Evolutionary conservation across 2,113 vertebrate genomes (phyloP).

Genomic region (Cryptomyrus ogoouensis): DNA sequence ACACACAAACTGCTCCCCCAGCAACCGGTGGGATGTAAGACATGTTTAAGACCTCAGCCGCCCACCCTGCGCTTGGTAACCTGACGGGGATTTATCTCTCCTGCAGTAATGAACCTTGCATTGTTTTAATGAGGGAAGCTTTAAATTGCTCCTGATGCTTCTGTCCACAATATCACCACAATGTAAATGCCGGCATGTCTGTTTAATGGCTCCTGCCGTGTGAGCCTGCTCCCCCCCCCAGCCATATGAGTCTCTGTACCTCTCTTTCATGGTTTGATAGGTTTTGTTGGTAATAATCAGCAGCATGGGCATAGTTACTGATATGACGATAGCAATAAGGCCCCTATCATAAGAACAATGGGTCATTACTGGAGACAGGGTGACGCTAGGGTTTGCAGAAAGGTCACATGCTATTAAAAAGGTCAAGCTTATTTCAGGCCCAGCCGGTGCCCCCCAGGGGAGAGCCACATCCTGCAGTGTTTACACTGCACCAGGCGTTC

Average conservation of each 20-base stretch:
- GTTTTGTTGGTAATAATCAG: neutral
- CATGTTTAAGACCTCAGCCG: constrained; percentile 26
- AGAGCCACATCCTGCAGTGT: constrained; percentile 15
- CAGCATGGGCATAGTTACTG: neutral
- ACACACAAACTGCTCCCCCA: neutral
- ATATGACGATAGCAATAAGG: neutral
- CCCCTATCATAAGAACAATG: constrained; percentile 6
- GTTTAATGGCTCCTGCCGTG: constrained; percentile 21
- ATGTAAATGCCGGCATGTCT: constrained; percentile 39
- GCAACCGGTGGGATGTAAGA: neutral
- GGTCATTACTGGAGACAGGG: neutral
- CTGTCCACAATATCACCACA: constrained; percentile 35
- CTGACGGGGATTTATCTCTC: constrained; percentile 28
- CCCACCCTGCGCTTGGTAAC: constrained; percentile 22
- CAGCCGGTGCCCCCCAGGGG: neutral
- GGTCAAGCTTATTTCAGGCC: constrained; percentile 13
- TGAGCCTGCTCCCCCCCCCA: constrained; percentile 30
- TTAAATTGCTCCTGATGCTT: constrained; percentile 30
- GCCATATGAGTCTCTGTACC: neutral
- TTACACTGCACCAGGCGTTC: constrained; percentile 8
- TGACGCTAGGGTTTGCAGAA: constrained; percentile 1
- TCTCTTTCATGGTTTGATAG: neutral
- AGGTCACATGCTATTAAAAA: constrained; percentile 21
- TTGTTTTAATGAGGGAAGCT: constrained; percentile 22
- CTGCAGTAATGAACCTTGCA: constrained; percentile 28